These are phyloP conservation scores for Oscheius sp. DNA, from an alignment of 2,888 invertebrate genomes.

Conservation along the genomic window DNA sequence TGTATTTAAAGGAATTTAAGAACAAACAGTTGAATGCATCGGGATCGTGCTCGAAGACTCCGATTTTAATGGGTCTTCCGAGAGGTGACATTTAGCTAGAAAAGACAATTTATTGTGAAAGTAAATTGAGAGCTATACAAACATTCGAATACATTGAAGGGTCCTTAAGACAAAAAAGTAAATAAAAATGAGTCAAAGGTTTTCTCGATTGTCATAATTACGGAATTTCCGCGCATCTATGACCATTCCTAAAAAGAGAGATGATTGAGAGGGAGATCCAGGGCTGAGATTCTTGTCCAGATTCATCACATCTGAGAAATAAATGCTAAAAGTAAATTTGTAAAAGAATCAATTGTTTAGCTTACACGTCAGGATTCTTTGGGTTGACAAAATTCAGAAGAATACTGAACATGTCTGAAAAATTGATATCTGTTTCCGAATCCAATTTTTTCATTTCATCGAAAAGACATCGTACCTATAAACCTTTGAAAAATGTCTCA, in stretches of 20 bases:
- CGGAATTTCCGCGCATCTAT: constrained; percentile 18
- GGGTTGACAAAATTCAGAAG: constrained; percentile 4
- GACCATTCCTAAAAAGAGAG: constrained; percentile 9
- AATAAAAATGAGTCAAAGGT: not conserved
- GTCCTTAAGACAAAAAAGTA: not conserved
- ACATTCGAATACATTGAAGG: not conserved
- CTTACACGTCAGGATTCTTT: not conserved
- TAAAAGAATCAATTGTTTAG: not conserved
- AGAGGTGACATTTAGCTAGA: constrained; percentile 39
- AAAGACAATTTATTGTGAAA: not conserved
- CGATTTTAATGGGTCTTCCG: constrained; percentile 52
- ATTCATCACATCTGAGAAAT: not conserved
- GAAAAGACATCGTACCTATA: not conserved
- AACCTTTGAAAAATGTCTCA: no score
- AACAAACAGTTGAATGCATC: constrained; percentile 59
- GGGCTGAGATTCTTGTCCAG: constrained; percentile 6
- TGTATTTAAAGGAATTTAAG: no score
- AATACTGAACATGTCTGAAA: not conserved
- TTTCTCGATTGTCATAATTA: constrained; percentile 12
- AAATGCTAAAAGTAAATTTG: not conserved
- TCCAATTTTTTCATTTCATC: not conserved
- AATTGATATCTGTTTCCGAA: not conserved
- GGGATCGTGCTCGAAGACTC: constrained; percentile 50
- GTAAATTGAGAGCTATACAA: not conserved
- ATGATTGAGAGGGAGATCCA: not conserved